These are phyloP conservation scores for Neolamprologus sp. DNA, from an alignment of 2,113 vertebrate genomes.

Conservation along the genomic window DNA sequence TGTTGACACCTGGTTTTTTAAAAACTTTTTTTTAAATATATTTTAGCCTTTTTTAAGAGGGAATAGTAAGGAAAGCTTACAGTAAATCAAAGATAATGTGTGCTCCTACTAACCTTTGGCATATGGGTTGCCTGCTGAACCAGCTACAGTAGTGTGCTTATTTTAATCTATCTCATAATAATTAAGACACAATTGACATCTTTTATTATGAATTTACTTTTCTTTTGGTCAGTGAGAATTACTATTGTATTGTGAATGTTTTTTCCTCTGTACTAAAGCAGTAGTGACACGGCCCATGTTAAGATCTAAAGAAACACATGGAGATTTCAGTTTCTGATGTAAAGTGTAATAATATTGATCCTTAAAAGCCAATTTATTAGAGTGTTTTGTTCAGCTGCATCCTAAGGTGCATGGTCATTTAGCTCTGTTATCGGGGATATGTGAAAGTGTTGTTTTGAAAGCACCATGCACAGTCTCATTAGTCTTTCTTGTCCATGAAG, in stretches of 20 bases:
- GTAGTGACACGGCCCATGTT: neutral
- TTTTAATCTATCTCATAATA: neutral
- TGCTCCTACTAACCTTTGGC: neutral
- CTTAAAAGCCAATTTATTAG: neutral
- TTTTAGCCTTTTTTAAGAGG: neutral
- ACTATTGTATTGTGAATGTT: neutral
- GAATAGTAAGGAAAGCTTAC: neutral
- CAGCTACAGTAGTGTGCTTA: neutral
- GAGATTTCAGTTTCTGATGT: neutral
- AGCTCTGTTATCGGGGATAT: neutral
- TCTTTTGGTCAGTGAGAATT: neutral
- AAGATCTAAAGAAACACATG: neutral
- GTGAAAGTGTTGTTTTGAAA: neutral
- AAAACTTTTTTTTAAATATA: rapidly evolving
- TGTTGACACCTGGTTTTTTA: neutral
- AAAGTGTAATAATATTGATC: neutral
- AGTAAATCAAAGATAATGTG: neutral
- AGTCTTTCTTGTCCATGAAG: neutral
- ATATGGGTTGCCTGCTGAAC: neutral
- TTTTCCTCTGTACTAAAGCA: neutral
- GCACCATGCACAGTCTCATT: neutral
- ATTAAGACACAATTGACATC: neutral
- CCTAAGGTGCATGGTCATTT: neutral
- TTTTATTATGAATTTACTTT: neutral
- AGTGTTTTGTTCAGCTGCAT: neutral